Percentiles rank a stretch among this genome's conserved stretches.
phyloP scores from a whole-genome alignment of 2,888 invertebrate genomes.

The Heliconius ismenius region DNA sequence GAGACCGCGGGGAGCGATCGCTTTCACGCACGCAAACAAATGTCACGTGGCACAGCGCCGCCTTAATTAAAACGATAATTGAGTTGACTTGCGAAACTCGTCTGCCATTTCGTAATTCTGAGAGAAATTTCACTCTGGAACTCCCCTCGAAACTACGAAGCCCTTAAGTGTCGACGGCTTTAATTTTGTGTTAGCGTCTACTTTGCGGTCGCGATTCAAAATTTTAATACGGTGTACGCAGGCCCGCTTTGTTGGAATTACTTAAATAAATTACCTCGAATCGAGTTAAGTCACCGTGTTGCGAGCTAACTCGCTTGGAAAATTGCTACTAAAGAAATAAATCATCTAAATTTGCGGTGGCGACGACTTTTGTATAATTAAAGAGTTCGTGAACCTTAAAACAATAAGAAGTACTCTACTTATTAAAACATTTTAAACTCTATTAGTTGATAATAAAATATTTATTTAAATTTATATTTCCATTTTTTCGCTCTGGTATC shows the following conservation, averaged over 20 bases:
- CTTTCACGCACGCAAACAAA: constrained; percentile 82
- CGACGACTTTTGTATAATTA: constrained; percentile 31
- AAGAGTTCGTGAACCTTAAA: neutral
- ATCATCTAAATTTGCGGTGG: constrained; percentile 40
- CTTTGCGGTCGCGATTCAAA: constrained; percentile 77
- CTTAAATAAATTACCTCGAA: constrained; percentile 75
- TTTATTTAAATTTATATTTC: too few species aligned
- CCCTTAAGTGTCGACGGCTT: constrained; percentile 80
- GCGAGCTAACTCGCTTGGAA: constrained; percentile 61
- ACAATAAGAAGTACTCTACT: neutral
- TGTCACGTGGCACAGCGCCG: constrained; percentile 77
- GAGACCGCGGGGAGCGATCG: constrained; percentile 61
- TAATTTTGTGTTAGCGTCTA: constrained; percentile 81
- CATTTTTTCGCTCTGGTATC: too few species aligned
- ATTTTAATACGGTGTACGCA: constrained; percentile 75
- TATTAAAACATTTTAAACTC: neutral
- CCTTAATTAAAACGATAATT: constrained; percentile 83
- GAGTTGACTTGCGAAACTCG: constrained; percentile 82
- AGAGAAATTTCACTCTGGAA: constrained; percentile 74
- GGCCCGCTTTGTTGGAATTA: constrained; percentile 72
- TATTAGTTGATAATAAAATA: neutral
- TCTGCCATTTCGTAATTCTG: constrained; percentile 80
- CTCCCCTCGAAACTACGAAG: constrained; percentile 77
- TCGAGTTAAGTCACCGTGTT: constrained; percentile 63
- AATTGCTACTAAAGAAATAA: constrained; percentile 54